Conservation (phyloP, 2,797 vertebrate species). For the Pteronotus mesoamericanus region DNA sequence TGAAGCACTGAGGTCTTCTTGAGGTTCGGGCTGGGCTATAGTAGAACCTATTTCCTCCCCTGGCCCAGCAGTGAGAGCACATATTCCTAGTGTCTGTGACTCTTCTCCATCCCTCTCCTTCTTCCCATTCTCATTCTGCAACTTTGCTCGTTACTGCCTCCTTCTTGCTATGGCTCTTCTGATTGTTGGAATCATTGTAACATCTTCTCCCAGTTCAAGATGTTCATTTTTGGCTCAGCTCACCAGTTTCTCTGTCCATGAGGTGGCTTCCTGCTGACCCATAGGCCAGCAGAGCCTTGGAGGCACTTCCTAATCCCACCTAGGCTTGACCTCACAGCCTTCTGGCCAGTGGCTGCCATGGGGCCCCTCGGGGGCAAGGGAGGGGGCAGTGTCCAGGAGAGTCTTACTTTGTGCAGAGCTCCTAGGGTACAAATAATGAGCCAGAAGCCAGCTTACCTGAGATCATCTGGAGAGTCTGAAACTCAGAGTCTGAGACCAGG, state of each 20-base stretch:
- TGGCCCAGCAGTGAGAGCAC: background rate
- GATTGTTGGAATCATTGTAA: background rate
- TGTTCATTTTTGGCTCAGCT: background rate
- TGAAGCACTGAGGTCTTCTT: background rate
- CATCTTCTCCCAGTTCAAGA: background rate
- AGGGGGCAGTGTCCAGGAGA: background rate
- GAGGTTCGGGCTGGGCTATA: background rate
- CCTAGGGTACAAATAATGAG: background rate
- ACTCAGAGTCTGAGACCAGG: background rate
- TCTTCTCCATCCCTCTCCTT: background rate
- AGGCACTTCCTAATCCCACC: background rate
- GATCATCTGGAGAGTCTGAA: background rate
- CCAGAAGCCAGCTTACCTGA: background rate
- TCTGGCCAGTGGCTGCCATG: background rate
- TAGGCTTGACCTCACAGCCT: background rate
- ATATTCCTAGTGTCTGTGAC: background rate
- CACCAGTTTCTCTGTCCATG: background rate
- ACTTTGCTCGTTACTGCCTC: background rate
- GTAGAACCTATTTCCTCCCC: background rate
- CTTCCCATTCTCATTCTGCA: background rate
- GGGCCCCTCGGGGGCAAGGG: background rate
- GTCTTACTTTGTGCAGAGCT: constrained; percentile 9
- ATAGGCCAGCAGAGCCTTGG: background rate
- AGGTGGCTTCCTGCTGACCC: background rate
- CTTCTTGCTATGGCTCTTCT: background rate